Conservation (phyloP, 2,797 vertebrate species). For the Emys orbicularis region DNA sequence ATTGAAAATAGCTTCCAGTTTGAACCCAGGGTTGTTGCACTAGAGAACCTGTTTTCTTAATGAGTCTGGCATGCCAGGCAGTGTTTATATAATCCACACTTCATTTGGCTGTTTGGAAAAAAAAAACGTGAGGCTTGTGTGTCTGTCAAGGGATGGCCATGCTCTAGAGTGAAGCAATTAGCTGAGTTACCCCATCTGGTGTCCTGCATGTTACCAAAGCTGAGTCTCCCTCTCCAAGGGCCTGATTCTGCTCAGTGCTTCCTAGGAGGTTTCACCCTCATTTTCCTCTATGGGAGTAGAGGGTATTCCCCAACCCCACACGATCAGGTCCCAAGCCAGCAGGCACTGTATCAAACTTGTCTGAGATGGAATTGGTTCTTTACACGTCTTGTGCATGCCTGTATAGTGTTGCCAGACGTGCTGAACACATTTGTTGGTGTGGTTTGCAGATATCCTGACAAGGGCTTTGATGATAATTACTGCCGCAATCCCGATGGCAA, state of each 20-base stretch:
- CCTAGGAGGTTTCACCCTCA: not conserved
- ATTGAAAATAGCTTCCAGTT: conserved; percentile 72
- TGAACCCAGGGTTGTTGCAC: conserved; percentile 72
- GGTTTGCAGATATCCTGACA: conserved; percentile 92
- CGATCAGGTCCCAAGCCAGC: not conserved
- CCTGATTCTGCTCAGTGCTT: conserved; percentile 27
- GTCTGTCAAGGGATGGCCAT: conserved; percentile 52
- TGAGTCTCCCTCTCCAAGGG: conserved; percentile 31
- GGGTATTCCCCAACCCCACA: not conserved
- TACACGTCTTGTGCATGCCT: conserved; percentile 4
- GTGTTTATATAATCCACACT: conserved; percentile 77
- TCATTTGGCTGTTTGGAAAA: conserved; percentile 74
- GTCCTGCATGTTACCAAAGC: conserved; percentile 48
- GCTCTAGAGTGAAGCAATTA: conserved; percentile 58
- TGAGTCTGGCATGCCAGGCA: conserved; percentile 69
- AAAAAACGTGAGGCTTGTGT: conserved; percentile 22
- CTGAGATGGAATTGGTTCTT: conserved; percentile 1
- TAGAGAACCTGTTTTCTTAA: conserved; percentile 75
- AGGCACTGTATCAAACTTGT: not conserved
- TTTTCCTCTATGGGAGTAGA: not conserved
- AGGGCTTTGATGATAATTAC: conserved; percentile 98
- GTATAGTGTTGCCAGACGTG: conserved; percentile 61
- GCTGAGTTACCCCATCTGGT: conserved; percentile 48
- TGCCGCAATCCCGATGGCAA: conserved; percentile 97
- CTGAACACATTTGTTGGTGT: conserved; percentile 77